Conservation (phyloP, 2,113 vertebrate genomes). For the Diphyllodes magnificus region DNA sequence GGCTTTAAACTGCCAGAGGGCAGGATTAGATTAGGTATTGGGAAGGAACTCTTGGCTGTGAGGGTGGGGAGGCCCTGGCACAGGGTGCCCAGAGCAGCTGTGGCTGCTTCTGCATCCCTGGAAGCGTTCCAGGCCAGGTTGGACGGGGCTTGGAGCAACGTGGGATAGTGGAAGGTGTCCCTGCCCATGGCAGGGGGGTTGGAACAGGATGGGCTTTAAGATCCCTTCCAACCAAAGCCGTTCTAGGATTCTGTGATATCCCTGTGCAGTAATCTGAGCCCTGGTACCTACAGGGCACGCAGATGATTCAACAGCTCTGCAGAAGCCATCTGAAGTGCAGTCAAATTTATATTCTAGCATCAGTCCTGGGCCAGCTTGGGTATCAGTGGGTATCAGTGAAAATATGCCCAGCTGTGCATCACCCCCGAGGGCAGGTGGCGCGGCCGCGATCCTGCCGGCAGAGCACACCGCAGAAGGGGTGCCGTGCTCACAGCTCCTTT, state of each 20-base stretch:
- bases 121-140: accelerated
- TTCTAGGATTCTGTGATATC: background rate
- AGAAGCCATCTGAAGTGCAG: background rate
- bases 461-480: accelerated
- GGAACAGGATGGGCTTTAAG: background rate
- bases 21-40: background rate
- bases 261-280: background rate
- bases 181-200: background rate
- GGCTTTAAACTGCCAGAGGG: background rate
- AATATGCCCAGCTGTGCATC: background rate
- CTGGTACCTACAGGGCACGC: background rate
- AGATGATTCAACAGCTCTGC: background rate
- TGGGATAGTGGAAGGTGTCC: background rate
- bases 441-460: accelerated
- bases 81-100: background rate
- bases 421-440: background rate
- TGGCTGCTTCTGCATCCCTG: background rate
- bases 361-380: background rate
- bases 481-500: background rate
- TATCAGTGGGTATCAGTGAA: background rate
- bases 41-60: background rate
- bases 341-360: background rate
- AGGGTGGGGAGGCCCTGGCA: accelerated
- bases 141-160: accelerated
- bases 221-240: background rate